Base-by-base conservation (phyloP, 2,797 vertebrate genomes). In the Sebastes paucispinis region DNA sequence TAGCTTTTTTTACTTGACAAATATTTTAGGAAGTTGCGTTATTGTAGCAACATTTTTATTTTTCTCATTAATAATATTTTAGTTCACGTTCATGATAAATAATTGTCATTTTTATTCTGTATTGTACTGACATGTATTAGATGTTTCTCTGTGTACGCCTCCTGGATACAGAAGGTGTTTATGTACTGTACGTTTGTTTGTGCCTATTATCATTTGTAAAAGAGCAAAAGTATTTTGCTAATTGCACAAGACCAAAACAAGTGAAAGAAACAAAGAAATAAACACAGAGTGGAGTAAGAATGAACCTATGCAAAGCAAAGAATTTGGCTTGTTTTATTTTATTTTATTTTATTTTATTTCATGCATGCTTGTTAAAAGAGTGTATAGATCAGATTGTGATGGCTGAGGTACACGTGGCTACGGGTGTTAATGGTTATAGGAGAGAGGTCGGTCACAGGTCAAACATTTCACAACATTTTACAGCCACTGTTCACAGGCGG, bases 221-320 rank as follows among this genome's bases (percentile, higher is more conserved):
- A 86, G 77, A 90, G 87, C 80, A 88, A 88, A 90, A 90, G 71
- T 90, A 81, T 88, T 94, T 91, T 93, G 87, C 87, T 84, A 79
- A 89, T 90, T 89, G 92, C 92, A 93, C 92, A 94, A 94, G 76
- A 94, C 92, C 91, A 92, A 93, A 94, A 91, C 77, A 82, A 89
- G 29, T 60, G 50, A 84, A 76, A 85, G 13, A 83, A 79, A 88
- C 34, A 69, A 73, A 84, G 52, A 88, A 86, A 93, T 88, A 82
- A 92, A 90, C 60, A 77, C 43, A 76, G 81, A 86, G 60, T 82
- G 69, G 79, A 85, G 69, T 80, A 87, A 86, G 58, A 91, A 79
- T 76, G 76, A 88, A 89, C 75, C 88, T 91, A 91, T 93, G 88
- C 91, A 94, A 94, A 86, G 75, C 82, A 91, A 67, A n/a, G 18